Base-by-base conservation (phyloP, 2,797 vertebrate genomes). In the Acomys russatus region DNA sequence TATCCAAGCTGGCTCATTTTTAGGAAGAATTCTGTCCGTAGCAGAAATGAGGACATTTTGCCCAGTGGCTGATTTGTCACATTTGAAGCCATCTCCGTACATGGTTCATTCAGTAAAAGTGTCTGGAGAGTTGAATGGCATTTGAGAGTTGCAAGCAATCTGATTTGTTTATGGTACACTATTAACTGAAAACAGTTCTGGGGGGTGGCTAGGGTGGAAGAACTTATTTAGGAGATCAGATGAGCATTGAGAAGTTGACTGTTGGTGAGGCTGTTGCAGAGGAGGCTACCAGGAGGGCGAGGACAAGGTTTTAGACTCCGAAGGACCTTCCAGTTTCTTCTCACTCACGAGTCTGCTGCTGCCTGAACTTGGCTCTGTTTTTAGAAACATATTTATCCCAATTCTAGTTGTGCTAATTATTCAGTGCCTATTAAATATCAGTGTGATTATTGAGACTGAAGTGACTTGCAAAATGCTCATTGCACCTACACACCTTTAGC, bases 381-480 rank as follows among this genome's bases (percentile, higher is more conserved):
- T 92, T 82, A 89, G 91, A 97, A 95, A 89, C 12, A 56, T 25
- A 82, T 92, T 80, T 88, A 83, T 23, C 54, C 51, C 61, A 91
- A 78, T 94, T 88, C 92, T 38, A 90, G 76, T 97, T 77, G 70
- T 90, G 93, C 64, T 97, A 68, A 92, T 91, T 96, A 92, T 95
- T 95, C 88, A 96, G 80, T 77, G 9, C 79, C 33, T 95, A 94
- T 96, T 96, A 95, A 92, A 59, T 80, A 96, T 85, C 54, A 82
- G 23, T 80, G 38, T 56, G 76, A 97, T 95, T 95, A 71, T 28
- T 63, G 87, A 96, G 80, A 90, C n/a, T 63, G 61, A 91, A 94
- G 92, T 61, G 54, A 68, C 30, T 91, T 87, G 66, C 54, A 49
- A 25, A 35, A 9, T 63, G 88, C 59, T 94, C 93, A 84, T 88